These are phyloP conservation scores for Psilopsiagon aymara DNA, from an alignment of 2,113 vertebrate genomes.

Conservation along the genomic window DNA sequence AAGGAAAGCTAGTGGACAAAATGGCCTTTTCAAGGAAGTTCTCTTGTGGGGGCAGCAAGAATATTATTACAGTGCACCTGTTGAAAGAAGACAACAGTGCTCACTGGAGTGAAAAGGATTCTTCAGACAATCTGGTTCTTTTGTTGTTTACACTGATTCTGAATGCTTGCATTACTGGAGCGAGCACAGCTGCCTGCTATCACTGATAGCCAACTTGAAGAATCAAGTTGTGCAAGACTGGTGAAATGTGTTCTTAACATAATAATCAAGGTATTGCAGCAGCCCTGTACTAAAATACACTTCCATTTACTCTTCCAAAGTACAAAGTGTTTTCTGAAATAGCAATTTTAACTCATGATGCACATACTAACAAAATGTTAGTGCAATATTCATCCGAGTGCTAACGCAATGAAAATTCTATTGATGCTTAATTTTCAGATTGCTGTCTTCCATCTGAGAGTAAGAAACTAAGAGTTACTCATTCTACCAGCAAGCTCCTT, in stretches of 20 bases:
- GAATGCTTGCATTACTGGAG: neutral
- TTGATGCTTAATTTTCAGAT: neutral
- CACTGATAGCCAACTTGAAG: neutral
- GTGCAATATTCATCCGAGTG: neutral
- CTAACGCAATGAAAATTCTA: neutral
- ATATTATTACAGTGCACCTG: neutral
- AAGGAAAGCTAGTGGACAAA: neutral
- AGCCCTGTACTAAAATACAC: neutral
- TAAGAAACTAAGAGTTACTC: neutral
- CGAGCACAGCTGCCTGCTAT: neutral
- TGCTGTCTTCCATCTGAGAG: neutral
- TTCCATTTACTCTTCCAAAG: neutral
- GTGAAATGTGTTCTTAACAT: neutral
- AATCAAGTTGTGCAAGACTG: neutral
- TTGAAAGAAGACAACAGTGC: neutral
- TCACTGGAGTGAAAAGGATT: neutral
- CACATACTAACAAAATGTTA: neutral
- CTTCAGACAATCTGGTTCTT: rapidly evolving
- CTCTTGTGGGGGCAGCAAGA: neutral
- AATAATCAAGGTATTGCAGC: neutral
- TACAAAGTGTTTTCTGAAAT: neutral
- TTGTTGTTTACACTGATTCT: neutral
- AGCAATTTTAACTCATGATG: neutral
- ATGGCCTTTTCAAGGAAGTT: neutral
- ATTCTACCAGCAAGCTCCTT: neutral